Conservation (phyloP, 1,140 invertebrate genomes). For the Drosophila parvula region DNA sequence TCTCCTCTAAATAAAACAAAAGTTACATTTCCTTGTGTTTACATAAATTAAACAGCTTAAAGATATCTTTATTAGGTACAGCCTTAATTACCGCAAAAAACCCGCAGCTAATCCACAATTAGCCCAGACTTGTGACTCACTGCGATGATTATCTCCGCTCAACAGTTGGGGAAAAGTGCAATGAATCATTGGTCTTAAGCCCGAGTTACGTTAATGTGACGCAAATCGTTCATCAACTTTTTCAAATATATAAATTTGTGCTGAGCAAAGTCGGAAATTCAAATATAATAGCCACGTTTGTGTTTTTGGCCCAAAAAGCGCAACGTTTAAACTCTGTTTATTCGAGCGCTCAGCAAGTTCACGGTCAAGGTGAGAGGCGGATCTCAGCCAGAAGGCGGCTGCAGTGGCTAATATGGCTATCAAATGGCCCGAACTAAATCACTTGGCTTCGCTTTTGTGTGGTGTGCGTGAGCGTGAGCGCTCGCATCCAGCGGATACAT, state of each 20-base stretch:
- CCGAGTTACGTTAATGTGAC: slow-evolving; percentile 13
- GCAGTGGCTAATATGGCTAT: slow-evolving; percentile 34
- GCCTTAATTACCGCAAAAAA: slow-evolving; percentile 1
- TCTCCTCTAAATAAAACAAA: neutral
- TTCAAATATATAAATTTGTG: slow-evolving; percentile 5
- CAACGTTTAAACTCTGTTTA: slow-evolving; percentile 5
- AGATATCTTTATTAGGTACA: slow-evolving; percentile 19
- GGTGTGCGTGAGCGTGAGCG: slow-evolving; percentile 29
- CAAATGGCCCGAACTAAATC: slow-evolving; percentile 52
- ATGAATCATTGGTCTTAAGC: slow-evolving; percentile 32
- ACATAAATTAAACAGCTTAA: neutral
- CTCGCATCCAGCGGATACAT: slow-evolving; percentile 52
- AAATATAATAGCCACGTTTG: slow-evolving; percentile 14
- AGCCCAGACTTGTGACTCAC: slow-evolving; percentile 28
- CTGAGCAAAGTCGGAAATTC: slow-evolving; percentile 15
- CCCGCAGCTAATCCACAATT: slow-evolving; percentile 34
- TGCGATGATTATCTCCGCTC: slow-evolving; percentile 2
- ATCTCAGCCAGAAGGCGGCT: slow-evolving; percentile 12
- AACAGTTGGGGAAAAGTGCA: slow-evolving; percentile 39
- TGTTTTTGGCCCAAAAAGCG: slow-evolving; percentile 15
- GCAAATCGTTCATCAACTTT: slow-evolving; percentile 17
- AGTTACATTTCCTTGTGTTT: neutral
- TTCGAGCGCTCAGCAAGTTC: slow-evolving; percentile 42
- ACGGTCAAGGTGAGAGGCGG: slow-evolving; percentile 66
- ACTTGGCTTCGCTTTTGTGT: slow-evolving; percentile 46